These are phyloP conservation scores for Todiramphus saurophagus DNA, from an alignment of 2,113 vertebrate genomes.

Conservation along the genomic window DNA sequence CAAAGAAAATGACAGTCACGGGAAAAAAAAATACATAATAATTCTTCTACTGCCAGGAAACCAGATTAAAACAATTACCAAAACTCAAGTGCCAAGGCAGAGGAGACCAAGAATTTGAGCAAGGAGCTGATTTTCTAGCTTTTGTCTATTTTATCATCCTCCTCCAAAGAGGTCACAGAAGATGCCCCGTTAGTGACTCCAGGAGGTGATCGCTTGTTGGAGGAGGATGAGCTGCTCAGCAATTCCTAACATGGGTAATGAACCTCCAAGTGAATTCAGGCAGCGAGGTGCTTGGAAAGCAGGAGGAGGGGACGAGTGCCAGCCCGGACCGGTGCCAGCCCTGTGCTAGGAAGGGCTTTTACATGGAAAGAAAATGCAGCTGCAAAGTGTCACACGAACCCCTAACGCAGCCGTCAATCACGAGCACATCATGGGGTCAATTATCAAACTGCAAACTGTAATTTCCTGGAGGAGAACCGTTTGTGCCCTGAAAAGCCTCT, in stretches of 20 bases:
- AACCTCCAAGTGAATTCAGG: background rate
- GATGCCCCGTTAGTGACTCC: background rate
- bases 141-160: background rate
- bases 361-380: background rate
- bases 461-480: background rate
- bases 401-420: rapidly evolving
- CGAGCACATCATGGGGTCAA: background rate
- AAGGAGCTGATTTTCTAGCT: background rate
- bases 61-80: constrained; percentile 33
- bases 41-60: background rate
- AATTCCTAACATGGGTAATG: background rate
- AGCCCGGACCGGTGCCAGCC: background rate
- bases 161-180: background rate
- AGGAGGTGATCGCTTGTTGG: background rate
- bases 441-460: background rate
- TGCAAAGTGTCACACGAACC: background rate
- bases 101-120: background rate
- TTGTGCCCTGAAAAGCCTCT: background rate
- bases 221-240: background rate
- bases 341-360: background rate
- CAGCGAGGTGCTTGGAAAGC: background rate
- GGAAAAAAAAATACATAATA: background rate
- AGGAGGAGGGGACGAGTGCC: background rate
- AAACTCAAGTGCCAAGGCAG: background rate
- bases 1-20: constrained; percentile 32